Evolutionary conservation across 2,797 vertebrate species (phyloP).

Genomic region (Acanthurus leucopareius): DNA sequence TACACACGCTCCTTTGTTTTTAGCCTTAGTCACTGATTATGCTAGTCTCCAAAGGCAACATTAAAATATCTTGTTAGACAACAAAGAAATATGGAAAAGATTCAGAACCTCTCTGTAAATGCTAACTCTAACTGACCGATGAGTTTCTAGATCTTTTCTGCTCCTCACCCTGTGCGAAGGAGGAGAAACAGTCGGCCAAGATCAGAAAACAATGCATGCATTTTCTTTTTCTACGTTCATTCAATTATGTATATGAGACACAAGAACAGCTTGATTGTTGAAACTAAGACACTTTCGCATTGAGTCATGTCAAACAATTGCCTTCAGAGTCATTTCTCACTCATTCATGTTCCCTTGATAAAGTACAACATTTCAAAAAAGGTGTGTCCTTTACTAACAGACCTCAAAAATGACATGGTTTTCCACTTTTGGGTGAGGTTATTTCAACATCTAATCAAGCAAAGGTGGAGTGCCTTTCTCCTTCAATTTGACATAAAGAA

Average conservation of each 20-base stretch:
- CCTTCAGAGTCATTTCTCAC: background rate
- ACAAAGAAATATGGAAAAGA: conserved; percentile 36
- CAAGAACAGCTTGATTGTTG: background rate
- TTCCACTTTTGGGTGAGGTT: background rate
- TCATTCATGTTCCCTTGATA: background rate
- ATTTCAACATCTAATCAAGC: background rate
- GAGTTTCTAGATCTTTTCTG: conserved; percentile 29
- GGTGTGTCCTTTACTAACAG: background rate
- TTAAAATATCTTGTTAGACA: conserved; percentile 59
- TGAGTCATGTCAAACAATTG: background rate
- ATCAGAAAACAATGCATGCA: background rate
- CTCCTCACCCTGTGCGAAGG: background rate
- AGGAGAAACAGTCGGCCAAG: background rate
- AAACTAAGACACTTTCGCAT: background rate
- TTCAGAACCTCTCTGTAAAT: conserved; percentile 46
- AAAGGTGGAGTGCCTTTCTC: background rate
- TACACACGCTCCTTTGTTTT: conserved; percentile 62
- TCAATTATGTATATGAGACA: background rate
- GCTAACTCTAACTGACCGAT: conserved; percentile 18
- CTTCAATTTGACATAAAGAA: background rate
- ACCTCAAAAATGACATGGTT: background rate
- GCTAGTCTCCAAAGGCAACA: conserved; percentile 34
- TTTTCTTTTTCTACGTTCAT: background rate
- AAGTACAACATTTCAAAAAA: background rate
- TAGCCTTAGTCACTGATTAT: conserved; percentile 46